Base-by-base conservation (phyloP, 1,140 invertebrate genomes). In the Helicoverpa zea region DNA sequence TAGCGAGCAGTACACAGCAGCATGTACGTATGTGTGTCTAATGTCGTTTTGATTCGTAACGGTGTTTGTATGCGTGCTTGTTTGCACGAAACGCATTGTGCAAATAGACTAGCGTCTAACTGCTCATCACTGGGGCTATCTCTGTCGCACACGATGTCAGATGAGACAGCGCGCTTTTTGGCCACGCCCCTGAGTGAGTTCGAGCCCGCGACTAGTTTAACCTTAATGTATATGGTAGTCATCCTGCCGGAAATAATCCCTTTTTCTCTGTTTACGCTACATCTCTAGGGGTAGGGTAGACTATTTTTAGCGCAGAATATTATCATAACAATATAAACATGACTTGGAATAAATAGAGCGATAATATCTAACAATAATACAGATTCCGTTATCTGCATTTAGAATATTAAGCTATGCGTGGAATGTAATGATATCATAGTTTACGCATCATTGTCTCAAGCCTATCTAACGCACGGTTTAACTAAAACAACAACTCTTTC, bases 291-390 rank as follows among this genome's bases (percentile, higher is more conserved):
- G 64, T 68, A 23, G 64, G 64, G 64, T 23, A 10, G 11, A 23
- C 64, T 68, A 68, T 68, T 49, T 49, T 49, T 68, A 68, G 43
- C n/a, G n/a, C 10, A 68, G 16, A 49, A 68, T 43, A 68, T 68
- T 68, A 68, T 68, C 43, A 68, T 68, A 43, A 23, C 12, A 51
- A 10, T 13, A 68, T 68, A 49, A 68, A 66, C 43, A 68, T 61
- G 23, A 54, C 13, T 7, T 30, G 5, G 23, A 23, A 23, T 23
- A 3, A 12, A 12, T 13, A 43, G 18, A 13, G 18, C 3, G 4
- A 18, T 47, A 3, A 16, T 18, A 12, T 12, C 35, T 9, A 43
- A 9, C 35, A 49, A 13, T 16, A 10, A 16, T 68, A 43, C 12
- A 43, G 16, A 23, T 18, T 5, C 12, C 11, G 43, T 43, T 43